Percentiles rank a stretch among this genome's conserved stretches.
Conservation (phyloP, 2,888 invertebrate species). For the Yponomeuta sedellus region DNA sequence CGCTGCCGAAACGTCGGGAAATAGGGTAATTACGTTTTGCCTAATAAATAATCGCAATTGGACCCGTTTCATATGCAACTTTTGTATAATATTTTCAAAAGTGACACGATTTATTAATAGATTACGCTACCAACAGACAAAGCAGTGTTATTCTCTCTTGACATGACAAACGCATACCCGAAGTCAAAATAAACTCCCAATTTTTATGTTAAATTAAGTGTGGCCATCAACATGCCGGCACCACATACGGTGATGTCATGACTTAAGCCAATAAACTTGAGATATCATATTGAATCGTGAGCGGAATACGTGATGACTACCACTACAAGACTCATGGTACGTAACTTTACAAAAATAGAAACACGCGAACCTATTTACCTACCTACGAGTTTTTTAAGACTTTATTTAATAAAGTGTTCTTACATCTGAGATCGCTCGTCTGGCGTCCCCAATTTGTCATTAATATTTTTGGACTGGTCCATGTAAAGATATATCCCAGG, state of each 20-base stretch:
- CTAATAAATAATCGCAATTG: too few relatives aligned
- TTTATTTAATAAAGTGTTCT: background rate
- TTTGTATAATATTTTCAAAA: constrained; percentile 3
- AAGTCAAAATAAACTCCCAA: constrained; percentile 56
- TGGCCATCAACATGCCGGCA: constrained; percentile 52
- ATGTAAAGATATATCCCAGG: too few relatives aligned
- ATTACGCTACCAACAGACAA: constrained; percentile 40
- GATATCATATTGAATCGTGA: constrained; percentile 59
- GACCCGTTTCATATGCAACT: too few relatives aligned
- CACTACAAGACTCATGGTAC: constrained; percentile 36
- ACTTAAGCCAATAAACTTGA: constrained; percentile 69
- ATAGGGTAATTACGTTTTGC: too few relatives aligned
- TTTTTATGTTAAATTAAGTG: constrained; percentile 56
- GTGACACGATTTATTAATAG: constrained; percentile 20
- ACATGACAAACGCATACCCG: constrained; percentile 40
- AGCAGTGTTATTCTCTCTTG: constrained; percentile 27
- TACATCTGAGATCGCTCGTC: too few relatives aligned
- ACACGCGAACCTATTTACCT: constrained; percentile 39
- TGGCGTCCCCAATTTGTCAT: too few relatives aligned
- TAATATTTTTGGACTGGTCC: too few relatives aligned
- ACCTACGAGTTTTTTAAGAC: background rate
- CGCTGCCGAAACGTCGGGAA: too few relatives aligned
- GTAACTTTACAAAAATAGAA: constrained; percentile 40
- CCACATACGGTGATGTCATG: constrained; percentile 70
- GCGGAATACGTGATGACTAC: constrained; percentile 48